A percentile compares a stretch with the other conserved stretches of the same genome.
phyloP scores from a whole-genome alignment of 2,888 invertebrate species.

The Heliconius hortense region DNA sequence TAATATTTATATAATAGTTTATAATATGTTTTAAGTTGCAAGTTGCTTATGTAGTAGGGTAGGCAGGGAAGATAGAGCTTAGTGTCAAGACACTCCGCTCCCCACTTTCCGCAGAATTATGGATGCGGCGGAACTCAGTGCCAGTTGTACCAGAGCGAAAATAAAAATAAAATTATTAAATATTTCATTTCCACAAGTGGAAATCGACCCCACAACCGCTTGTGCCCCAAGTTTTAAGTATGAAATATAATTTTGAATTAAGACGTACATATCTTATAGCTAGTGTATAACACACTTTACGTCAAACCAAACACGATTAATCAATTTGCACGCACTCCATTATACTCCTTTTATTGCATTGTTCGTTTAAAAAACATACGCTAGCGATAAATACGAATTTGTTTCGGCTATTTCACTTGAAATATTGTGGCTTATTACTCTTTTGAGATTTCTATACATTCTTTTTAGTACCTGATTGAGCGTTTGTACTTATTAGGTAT shows the following conservation, averaged over 20 bases:
- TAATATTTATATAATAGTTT: too few relatives aligned
- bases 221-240: neutral
- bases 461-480: slow-evolving; percentile 1
- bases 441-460: slow-evolving; percentile 16
- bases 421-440: slow-evolving; percentile 24
- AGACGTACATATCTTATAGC: neutral
- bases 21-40: too few relatives aligned
- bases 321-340: slow-evolving; percentile 26
- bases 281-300: slow-evolving; percentile 14
- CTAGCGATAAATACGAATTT: slow-evolving; percentile 23
- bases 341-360: slow-evolving; percentile 26
- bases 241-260: neutral
- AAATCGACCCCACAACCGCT: too few relatives aligned
- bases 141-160: too few relatives aligned
- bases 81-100: too few relatives aligned
- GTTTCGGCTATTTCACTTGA: slow-evolving; percentile 30
- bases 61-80: too few relatives aligned
- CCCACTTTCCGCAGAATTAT: too few relatives aligned
- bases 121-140: too few relatives aligned
- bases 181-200: neutral
- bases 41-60: too few relatives aligned
- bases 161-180: too few relatives aligned
- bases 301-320: slow-evolving; percentile 24
- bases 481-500: neutral
- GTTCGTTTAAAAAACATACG: slow-evolving; percentile 26